phyloP scores from a whole-genome alignment of 2,113 vertebrate genomes.

The Triplophysa siluroides region DNA sequence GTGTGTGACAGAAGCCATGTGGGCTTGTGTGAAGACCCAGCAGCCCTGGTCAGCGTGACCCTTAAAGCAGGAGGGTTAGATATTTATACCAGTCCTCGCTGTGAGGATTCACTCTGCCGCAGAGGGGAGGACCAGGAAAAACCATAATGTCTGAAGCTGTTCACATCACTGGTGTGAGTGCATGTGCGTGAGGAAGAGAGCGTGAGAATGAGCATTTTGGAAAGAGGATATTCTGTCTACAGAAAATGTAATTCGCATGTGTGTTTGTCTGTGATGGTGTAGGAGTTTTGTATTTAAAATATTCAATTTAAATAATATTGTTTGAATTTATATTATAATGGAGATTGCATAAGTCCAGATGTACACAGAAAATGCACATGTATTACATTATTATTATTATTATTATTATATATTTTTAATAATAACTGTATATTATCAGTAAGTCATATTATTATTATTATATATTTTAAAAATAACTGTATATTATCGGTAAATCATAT shows the following conservation, averaged over 20 bases:
- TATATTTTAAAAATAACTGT: no score
- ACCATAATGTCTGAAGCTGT: not conserved
- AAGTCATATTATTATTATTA: no score
- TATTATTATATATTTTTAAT: no score
- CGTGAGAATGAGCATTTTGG: not conserved
- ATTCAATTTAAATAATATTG: no score
- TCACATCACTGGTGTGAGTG: conserved; percentile 27
- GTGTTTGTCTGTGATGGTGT: not conserved
- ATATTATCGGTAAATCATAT: no score
- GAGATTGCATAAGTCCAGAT: no score
- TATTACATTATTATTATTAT: no score
- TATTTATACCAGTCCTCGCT: conserved; percentile 42
- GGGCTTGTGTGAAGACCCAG: conserved; percentile 20
- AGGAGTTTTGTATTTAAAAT: no score
- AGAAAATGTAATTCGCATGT: conserved; percentile 23
- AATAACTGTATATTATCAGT: no score
- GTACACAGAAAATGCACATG: no score
- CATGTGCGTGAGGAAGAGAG: not conserved
- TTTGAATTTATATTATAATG: no score
- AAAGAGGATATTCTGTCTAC: conserved; percentile 7
- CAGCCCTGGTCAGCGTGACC: conserved; percentile 21
- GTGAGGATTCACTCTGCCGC: conserved; percentile 16
- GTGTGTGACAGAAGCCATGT: conserved; percentile 23
- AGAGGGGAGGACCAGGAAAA: conserved; percentile 20
- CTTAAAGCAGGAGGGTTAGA: conserved; percentile 24